phyloP scores from a whole-genome alignment of 2,113 vertebrate species.

The Dinomys branickii region DNA sequence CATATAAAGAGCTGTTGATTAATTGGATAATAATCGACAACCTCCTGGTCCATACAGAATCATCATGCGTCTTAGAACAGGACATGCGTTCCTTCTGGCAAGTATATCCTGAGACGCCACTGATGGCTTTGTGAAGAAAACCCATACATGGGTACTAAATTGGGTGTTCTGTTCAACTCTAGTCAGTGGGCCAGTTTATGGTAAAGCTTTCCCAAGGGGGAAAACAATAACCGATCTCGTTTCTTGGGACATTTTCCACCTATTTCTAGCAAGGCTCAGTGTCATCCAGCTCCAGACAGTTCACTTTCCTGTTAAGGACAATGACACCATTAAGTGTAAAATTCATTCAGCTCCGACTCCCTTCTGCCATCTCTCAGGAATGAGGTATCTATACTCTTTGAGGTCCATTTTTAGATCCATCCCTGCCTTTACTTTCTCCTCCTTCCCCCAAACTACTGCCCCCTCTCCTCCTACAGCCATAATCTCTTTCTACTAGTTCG shows the following conservation, averaged over 20 bases:
- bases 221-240: not conserved
- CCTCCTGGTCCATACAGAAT: not conserved
- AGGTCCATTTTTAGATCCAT: not conserved
- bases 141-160: not conserved
- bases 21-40: not conserved
- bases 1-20: fast-evolving
- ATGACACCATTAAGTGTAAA: not conserved
- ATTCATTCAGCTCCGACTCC: not conserved
- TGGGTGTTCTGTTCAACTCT: not conserved
- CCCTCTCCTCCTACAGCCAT: not conserved
- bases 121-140: not conserved
- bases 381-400: not conserved
- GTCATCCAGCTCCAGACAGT: not conserved
- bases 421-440: not conserved
- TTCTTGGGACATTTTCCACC: conserved; percentile 1
- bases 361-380: not conserved
- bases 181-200: not conserved
- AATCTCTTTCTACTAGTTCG: not conserved
- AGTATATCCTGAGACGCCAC: not conserved
- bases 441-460: no score
- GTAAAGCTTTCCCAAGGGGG: not conserved
- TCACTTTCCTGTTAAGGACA: not conserved
- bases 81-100: not conserved
- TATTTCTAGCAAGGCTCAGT: not conserved
- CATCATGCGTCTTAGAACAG: not conserved